Base-by-base conservation (phyloP, 2,113 vertebrate genomes). In the Apistogramma diplotaenia region DNA sequence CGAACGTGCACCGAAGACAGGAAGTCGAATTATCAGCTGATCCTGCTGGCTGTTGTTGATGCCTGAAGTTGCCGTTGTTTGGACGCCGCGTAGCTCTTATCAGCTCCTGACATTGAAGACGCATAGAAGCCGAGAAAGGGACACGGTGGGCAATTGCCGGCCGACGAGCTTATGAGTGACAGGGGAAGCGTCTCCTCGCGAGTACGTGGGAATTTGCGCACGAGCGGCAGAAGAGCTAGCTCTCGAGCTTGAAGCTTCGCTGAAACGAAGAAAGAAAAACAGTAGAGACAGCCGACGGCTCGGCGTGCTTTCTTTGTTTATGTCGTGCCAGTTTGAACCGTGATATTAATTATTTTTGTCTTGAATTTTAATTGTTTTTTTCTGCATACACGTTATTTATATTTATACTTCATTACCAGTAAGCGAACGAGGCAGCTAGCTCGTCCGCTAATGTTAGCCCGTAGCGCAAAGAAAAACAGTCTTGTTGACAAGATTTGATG, bases 1-100 rank as follows among this genome's bases (percentile, higher is more conserved):
- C 5, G 16, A 25, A 16, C 37, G 43, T 82, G 23, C 27, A 60
- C 46, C 53, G 49, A 27, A 80, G 70, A 91, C 87, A 79, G 95
- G 95, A 96, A 95, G 94, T 94, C 19, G 91, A 91, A 80, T 60
- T 54, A 95, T 94, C 95, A 96, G 95, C 95, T 96, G 95, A 95
- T 94, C 61, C 79, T 56, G 87, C 84, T 93, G 94, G 89, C 81
- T 93, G 94, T 94, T 95, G 93, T 94, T 94, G 93, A 92, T 94
- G 86, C 79, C 85, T 58, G 91, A 94, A 95, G 93, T 95, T 93
- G 89, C 87, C 35, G 92, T 90, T 87, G 86, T 90, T 90, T 74
- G 89, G 81, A 81, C 78, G 71, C 87, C 71, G 92, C 86, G 86
- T 92, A 83, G 86, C 89, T 84, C 87, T 76, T 87, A 74, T 89